Base-by-base conservation (phyloP, 2,888 invertebrate genomes). In the Quadriops clusia region DNA sequence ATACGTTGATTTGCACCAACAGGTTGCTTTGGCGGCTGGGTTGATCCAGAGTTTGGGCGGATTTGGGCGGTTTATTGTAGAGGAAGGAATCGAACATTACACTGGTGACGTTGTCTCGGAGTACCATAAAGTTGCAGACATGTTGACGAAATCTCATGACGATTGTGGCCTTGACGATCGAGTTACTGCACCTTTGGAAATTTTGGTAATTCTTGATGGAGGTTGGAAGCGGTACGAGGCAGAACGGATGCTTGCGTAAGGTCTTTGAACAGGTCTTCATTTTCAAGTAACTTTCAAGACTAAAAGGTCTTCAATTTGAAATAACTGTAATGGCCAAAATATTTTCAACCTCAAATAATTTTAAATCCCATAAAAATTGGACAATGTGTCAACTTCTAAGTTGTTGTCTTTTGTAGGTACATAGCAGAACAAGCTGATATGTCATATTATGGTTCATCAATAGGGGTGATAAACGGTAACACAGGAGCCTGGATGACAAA, bases 401-500 rank as follows among this genome's bases (percentile, higher is more conserved):
- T n/a, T n/a, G n/a, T n/a, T 23, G 11, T 14, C 28, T 28, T 40
- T 51, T 54, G 22, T 40, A 77, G 76, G 13, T 65, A 67, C 54
- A 50, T 78, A 20, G 61, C 70, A 12, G 69, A 71, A 30, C 64
- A 68, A 15, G 47, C 70, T 3, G 72, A 77, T 43, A 63, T 77
- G 13, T 67, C 68, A 4, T 60, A 61, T 42, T 63, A 68, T 42
- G 70, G 72, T 2, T 75, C 75, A 32, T 65, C 66, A 25, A 53
- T 79, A 36, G 71, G 70, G 2, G 53, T 78, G 14, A 56, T 79
- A 15, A 73, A 77, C 41, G 76, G 77, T 1, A 66, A 67, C 47
- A 70, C 66, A 0, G 77, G 73, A 10, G 49, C 58, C 12, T 74
- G 72, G 70, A 58, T 78, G 22, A 65, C 68, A 8, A 70, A 72